phyloP scores from a whole-genome alignment of 2,113 vertebrate species.

The Penelope pileata region DNA sequence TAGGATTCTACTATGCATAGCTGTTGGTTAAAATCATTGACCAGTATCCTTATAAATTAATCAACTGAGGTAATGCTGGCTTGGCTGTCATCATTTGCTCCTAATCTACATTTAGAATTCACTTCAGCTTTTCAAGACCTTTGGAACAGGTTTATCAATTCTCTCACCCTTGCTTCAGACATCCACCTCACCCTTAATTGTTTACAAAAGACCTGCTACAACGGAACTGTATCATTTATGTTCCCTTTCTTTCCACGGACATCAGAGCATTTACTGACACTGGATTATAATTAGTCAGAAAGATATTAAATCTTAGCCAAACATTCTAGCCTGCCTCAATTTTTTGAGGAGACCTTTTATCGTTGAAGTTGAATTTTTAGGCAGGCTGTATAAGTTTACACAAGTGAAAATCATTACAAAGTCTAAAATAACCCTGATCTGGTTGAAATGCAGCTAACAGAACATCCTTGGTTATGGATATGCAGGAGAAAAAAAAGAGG shows the following conservation, averaged over 20 bases:
- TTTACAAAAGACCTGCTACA: constrained; percentile 46
- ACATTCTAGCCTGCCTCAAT: constrained; percentile 12
- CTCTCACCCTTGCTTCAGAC: constrained; percentile 49
- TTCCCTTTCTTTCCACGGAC: constrained; percentile 48
- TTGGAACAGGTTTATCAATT: constrained; percentile 72
- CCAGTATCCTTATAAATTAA: constrained; percentile 81
- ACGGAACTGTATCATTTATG: neutral
- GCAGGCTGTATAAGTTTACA: constrained; percentile 30
- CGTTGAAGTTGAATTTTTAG: constrained; percentile 18
- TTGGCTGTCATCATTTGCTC: constrained; percentile 73
- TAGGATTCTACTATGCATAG: constrained; percentile 75
- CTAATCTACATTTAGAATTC: constrained; percentile 79
- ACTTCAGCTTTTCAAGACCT: constrained; percentile 72
- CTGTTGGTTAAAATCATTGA: constrained; percentile 84
- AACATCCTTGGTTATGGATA: neutral
- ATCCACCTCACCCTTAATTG: neutral
- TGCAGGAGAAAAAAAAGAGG: neutral
- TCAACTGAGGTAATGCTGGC: constrained; percentile 76
- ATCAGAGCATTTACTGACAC: constrained; percentile 29
- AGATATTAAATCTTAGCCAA: constrained; percentile 60
- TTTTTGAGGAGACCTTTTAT: constrained; percentile 53
- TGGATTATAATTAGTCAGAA: constrained; percentile 36
- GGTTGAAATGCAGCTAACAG: constrained; percentile 14
- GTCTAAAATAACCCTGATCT: constrained; percentile 29
- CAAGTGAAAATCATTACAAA: constrained; percentile 2